These are phyloP conservation scores for Sericinus montela DNA, from an alignment of 2,888 invertebrate genomes.

Conservation along the genomic window DNA sequence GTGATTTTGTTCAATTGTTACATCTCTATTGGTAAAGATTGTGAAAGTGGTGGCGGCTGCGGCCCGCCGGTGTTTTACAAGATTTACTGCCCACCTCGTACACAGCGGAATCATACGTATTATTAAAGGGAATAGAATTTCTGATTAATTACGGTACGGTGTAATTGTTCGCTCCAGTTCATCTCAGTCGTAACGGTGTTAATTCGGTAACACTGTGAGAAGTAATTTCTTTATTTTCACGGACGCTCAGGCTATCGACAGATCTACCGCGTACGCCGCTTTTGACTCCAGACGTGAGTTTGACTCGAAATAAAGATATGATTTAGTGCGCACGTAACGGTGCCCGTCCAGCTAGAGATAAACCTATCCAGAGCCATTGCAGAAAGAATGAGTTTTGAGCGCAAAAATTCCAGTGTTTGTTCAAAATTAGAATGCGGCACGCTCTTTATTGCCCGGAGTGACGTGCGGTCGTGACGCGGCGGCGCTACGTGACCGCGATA, in stretches of 20 bases:
- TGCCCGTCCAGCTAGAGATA: conserved; percentile 45
- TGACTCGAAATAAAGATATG: conserved; percentile 61
- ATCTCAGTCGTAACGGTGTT: conserved; percentile 51
- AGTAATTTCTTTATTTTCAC: conserved; percentile 56
- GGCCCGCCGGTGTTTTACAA: conserved; percentile 52
- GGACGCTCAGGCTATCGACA: conserved; percentile 41
- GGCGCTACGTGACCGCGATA: conserved; percentile 77
- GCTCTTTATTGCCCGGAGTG: conserved; percentile 72
- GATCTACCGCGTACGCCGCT: conserved; percentile 32
- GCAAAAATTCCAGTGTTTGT: conserved; percentile 68
- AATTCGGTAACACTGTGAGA: conserved; percentile 55
- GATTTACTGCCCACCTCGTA: conserved; percentile 63
- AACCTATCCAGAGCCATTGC: conserved; percentile 45
- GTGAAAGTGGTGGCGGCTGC: conserved; percentile 67
- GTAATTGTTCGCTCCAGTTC: conserved; percentile 64
- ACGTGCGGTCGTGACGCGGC: conserved; percentile 75
- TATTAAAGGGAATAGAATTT: conserved; percentile 61
- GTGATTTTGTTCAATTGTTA: conserved; percentile 65
- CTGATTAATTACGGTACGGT: conserved; percentile 67
- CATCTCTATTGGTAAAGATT: conserved; percentile 72
- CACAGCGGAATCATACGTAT: conserved; percentile 69
- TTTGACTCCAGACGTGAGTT: conserved; percentile 46
- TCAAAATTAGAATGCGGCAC: conserved; percentile 73
- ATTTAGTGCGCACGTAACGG: conserved; percentile 51
- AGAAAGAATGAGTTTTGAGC: conserved; percentile 47